Conservation (phyloP, 1,140 invertebrate species). For the Delia radicum region DNA sequence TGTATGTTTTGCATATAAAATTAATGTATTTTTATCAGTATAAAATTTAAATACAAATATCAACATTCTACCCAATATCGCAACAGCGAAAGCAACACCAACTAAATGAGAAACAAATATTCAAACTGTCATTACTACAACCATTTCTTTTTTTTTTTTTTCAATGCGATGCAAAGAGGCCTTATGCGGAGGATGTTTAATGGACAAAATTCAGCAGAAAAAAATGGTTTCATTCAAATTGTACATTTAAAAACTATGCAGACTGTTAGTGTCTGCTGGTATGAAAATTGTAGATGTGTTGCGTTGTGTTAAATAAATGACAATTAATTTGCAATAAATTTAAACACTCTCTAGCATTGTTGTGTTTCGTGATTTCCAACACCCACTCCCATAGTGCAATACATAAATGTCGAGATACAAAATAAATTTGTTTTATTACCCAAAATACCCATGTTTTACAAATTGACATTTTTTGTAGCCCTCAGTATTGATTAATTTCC, state of each 20-base stretch:
- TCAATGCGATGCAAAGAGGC: too few relatives aligned
- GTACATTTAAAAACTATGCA: slow-evolving; percentile 2
- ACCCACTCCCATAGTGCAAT: background rate
- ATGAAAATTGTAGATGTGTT: background rate
- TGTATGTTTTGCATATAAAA: background rate
- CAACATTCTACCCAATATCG: background rate
- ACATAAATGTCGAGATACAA: background rate
- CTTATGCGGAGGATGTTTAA: background rate
- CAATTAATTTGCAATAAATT: slow-evolving; percentile 18
- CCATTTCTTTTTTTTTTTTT: too few relatives aligned
- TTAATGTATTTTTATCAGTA: background rate
- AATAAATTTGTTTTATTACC: background rate
- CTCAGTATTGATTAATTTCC: background rate
- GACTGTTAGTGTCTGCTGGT: background rate
- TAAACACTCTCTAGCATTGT: background rate
- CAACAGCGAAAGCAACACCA: background rate
- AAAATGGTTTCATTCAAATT: background rate
- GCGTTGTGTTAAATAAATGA: slow-evolving; percentile 4
- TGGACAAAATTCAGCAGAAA: background rate
- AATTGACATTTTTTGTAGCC: background rate
- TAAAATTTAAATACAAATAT: background rate
- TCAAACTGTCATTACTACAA: background rate
- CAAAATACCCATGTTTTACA: background rate
- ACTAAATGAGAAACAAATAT: background rate
- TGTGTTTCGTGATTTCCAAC: background rate